Evolutionary conservation across 2,113 vertebrate species (phyloP).

Genomic region (Ageneiosus marmoratus): DNA sequence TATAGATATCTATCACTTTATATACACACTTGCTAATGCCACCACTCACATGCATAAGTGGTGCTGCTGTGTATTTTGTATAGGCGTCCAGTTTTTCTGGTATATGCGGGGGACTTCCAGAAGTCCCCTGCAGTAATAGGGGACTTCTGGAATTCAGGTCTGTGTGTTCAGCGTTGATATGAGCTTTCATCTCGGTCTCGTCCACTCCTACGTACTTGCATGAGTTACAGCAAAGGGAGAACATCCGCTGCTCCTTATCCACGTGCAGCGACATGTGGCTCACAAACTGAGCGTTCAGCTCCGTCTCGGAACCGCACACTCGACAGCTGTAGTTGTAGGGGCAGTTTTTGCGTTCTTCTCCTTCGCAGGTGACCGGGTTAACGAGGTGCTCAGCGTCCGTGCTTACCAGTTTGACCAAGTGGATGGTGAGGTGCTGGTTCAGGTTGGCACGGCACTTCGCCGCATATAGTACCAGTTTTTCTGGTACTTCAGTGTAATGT

Average conservation of each 20-base stretch:
- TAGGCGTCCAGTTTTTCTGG: no score
- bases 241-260: constrained; percentile 99
- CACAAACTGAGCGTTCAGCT: constrained; percentile 98
- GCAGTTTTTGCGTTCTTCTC: constrained; percentile 88
- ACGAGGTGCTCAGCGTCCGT: constrained; percentile 93
- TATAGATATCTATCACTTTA: no score
- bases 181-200: constrained; percentile 92
- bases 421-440: constrained; percentile 98
- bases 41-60: no score
- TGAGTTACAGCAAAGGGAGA: constrained; percentile 92
- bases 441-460: constrained; percentile 98
- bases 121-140: no score
- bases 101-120: no score
- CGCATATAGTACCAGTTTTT: no score
- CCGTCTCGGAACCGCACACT: constrained; percentile 97
- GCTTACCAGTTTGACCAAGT: constrained; percentile 97
- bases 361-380: constrained; percentile 86
- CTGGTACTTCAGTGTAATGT: no score
- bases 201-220: constrained; percentile 97
- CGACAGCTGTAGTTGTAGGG: constrained; percentile 98
- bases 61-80: no score
- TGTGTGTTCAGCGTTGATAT: constrained; percentile 79
- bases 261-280: constrained; percentile 99
- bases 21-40: no score
- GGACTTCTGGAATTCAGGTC: no score